Percentiles rank a stretch among this genome's conserved stretches.
Conservation (phyloP, 2,113 vertebrate genomes). For the Porphyrio hochstetteri region DNA sequence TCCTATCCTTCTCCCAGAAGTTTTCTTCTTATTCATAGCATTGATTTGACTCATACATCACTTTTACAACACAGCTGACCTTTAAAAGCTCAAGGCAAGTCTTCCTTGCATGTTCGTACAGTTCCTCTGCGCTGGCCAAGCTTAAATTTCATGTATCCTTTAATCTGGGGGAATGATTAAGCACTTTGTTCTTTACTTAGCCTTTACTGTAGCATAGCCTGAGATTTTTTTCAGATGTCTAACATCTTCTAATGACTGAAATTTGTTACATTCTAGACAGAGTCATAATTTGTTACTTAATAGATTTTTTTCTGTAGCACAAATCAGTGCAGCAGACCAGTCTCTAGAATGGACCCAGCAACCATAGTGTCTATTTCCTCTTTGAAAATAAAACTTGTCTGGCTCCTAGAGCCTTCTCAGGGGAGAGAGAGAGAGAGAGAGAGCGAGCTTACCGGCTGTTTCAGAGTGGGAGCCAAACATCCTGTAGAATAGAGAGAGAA, state of each 20-base stretch:
- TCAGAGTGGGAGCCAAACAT: neutral
- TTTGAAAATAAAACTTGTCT: neutral
- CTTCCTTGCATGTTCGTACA: neutral
- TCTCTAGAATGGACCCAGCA: neutral
- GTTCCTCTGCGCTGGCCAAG: neutral
- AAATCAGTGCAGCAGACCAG: neutral
- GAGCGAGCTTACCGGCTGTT: slow-evolving; percentile 25
- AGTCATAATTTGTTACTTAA: neutral
- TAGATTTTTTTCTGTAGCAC: neutral
- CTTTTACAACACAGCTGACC: neutral
- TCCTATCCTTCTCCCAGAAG: neutral
- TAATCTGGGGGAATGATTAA: neutral
- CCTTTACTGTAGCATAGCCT: neutral
- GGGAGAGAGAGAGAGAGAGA: neutral
- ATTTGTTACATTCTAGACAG: neutral
- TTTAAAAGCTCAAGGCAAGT: slow-evolving; percentile 7
- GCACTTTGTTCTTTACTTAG: neutral
- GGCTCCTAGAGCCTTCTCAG: neutral
- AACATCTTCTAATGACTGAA: neutral
- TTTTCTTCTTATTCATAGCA: neutral
- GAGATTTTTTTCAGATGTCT: neutral
- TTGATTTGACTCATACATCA: neutral
- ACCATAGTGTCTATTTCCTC: neutral
- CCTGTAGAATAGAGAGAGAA: slow-evolving; percentile 26
- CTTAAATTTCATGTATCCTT: neutral